Evolutionary conservation across 2,797 vertebrate genomes (phyloP).

Genomic region (Anolis apletophallus): DNA sequence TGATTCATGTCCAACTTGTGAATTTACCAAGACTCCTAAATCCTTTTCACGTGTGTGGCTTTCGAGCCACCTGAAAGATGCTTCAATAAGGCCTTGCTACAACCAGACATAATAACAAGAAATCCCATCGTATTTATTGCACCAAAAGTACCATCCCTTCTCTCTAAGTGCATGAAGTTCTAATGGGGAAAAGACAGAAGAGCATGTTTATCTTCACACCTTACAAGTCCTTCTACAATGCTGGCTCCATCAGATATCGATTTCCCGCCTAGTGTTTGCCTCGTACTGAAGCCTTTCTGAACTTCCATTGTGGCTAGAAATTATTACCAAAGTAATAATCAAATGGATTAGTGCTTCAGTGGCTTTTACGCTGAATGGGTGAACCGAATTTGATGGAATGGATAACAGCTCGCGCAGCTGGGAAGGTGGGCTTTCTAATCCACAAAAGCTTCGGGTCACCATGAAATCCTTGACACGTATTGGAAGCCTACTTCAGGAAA

Average conservation of each 20-base stretch:
- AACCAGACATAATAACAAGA: not conserved
- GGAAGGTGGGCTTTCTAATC: not conserved
- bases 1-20: no score
- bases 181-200: not conserved
- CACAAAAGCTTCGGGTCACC: not conserved
- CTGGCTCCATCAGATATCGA: not conserved
- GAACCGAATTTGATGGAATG: not conserved
- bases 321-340: not conserved
- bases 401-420: not conserved
- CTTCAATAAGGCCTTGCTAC: accelerated
- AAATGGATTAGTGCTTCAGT: not conserved
- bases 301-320: not conserved
- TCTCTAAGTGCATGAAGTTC: not conserved
- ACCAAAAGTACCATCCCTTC: conserved; percentile 16
- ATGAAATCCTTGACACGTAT: not conserved
- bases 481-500: not conserved
- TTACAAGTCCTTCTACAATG: not conserved
- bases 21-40: no score
- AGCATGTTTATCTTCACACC: accelerated
- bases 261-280: not conserved
- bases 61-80: not conserved
- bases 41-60: no score
- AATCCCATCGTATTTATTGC: accelerated
- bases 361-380: not conserved
- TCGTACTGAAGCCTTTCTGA: not conserved